Conservation (phyloP, 2,797 vertebrate species). For the Oophaga sylvatica region DNA sequence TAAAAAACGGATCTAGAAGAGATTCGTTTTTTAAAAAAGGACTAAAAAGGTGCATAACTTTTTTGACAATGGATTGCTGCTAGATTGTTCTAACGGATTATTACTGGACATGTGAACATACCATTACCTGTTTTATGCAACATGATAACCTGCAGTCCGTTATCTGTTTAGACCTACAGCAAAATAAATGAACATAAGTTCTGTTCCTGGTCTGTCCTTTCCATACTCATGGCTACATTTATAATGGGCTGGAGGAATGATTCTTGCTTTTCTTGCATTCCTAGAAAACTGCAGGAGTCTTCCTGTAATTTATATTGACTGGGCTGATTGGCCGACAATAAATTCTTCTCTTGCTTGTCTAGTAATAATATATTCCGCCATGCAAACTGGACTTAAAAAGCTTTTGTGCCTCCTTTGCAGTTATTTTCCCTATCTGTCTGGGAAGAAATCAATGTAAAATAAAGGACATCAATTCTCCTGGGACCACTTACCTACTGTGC, state of each 20-base stretch:
- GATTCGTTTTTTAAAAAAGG: no score
- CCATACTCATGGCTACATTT: not conserved
- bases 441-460: slow-evolving; percentile 56
- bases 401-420: slow-evolving; percentile 18
- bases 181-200: not conserved
- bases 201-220: not conserved
- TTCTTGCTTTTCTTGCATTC: not conserved
- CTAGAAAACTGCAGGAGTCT: not conserved
- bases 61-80: no score
- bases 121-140: not conserved
- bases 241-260: not conserved
- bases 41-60: no score
- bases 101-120: no score
- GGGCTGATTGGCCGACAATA: slow-evolving; percentile 37
- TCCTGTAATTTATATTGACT: slow-evolving; percentile 41
- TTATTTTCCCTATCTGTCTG: slow-evolving; percentile 52
- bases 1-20: no score
- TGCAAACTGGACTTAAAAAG: not conserved
- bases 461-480: slow-evolving; percentile 51
- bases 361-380: slow-evolving; percentile 51
- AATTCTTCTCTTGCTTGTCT: slow-evolving; percentile 14
- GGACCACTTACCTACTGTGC: slow-evolving; percentile 44
- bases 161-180: not conserved
- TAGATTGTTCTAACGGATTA: no score
- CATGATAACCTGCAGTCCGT: not conserved